Conservation (phyloP, 2,888 invertebrate species). For the Corythucha ciliata region DNA sequence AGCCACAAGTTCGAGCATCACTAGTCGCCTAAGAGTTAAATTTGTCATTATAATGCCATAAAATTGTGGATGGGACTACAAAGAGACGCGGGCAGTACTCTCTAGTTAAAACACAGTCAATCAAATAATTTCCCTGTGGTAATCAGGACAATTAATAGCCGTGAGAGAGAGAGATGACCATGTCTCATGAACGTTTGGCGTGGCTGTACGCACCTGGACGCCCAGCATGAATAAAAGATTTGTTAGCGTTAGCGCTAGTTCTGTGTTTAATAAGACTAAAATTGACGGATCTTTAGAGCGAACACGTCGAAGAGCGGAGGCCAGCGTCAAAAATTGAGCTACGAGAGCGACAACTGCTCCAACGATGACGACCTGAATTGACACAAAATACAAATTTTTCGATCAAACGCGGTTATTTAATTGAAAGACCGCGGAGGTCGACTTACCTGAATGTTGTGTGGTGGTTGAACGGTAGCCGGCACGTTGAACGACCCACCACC, state of each 20-base stretch:
- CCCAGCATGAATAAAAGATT: constrained; percentile 57
- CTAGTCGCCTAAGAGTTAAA: constrained; percentile 50
- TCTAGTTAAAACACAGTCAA: too few relatives aligned
- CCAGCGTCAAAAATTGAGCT: constrained; percentile 46
- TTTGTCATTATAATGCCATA: background rate
- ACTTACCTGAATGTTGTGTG: constrained; percentile 21
- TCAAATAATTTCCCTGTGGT: too few relatives aligned
- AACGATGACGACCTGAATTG: constrained; percentile 41
- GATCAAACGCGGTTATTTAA: too few relatives aligned
- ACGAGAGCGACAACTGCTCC: constrained; percentile 46
- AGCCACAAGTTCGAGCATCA: constrained; percentile 53
- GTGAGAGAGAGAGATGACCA: too few relatives aligned
- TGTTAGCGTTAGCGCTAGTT: constrained; percentile 51
- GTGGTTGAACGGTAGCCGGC: constrained; percentile 10
- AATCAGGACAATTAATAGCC: too few relatives aligned
- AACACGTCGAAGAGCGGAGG: constrained; percentile 43
- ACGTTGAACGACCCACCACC: background rate
- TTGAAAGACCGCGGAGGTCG: too few relatives aligned
- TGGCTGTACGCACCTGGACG: constrained; percentile 53
- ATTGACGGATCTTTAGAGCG: constrained; percentile 43
- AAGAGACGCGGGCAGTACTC: background rate
- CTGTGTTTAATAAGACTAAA: constrained; percentile 46
- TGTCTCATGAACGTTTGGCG: too few relatives aligned
- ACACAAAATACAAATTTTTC: too few relatives aligned
- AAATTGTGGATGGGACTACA: background rate